Conservation (phyloP, 2,888 invertebrate genomes). For the Diplazon laetatorius region DNA sequence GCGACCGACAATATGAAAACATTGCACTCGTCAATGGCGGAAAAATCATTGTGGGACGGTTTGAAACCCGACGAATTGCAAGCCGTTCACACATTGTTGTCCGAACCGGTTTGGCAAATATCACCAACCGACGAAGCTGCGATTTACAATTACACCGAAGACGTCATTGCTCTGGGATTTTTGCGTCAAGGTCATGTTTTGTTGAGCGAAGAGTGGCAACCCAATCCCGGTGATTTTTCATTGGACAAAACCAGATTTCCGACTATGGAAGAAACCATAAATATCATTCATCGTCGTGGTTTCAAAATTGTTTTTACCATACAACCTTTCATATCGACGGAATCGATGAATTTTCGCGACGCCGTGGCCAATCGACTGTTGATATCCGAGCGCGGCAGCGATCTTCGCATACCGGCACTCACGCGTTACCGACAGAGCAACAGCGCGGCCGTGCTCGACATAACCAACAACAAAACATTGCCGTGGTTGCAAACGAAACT, state of each 20-base stretch:
- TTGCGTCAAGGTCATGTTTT: conserved; percentile 91
- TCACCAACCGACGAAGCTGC: conserved; percentile 87
- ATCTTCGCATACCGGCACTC: conserved; percentile 91
- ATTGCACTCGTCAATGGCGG: conserved; percentile 90
- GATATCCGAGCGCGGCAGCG: conserved; percentile 91
- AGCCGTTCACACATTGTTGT: conserved; percentile 89
- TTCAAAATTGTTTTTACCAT: conserved; percentile 95
- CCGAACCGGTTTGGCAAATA: conserved; percentile 94
- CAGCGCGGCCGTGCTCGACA: conserved; percentile 93
- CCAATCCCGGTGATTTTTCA: conserved; percentile 92
- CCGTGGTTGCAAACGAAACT: conserved; percentile 92
- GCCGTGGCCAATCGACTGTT: conserved; percentile 90
- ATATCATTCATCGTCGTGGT: conserved; percentile 91
- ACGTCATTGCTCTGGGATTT: conserved; percentile 90
- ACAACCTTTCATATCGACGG: conserved; percentile 94
- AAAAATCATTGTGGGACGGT: conserved; percentile 93
- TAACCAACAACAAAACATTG: conserved; percentile 91
- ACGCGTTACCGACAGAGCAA: conserved; percentile 90
- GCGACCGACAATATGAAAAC: conserved; percentile 91
- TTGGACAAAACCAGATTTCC: conserved; percentile 92
- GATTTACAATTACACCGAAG: conserved; percentile 92
- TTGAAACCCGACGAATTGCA: conserved; percentile 90
- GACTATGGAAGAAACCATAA: conserved; percentile 90
- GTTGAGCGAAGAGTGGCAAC: conserved; percentile 93
- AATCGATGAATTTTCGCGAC: conserved; percentile 91